Evolutionary conservation across 2,113 vertebrate genomes (phyloP).

Genomic region (Osmerus eperlanus): DNA sequence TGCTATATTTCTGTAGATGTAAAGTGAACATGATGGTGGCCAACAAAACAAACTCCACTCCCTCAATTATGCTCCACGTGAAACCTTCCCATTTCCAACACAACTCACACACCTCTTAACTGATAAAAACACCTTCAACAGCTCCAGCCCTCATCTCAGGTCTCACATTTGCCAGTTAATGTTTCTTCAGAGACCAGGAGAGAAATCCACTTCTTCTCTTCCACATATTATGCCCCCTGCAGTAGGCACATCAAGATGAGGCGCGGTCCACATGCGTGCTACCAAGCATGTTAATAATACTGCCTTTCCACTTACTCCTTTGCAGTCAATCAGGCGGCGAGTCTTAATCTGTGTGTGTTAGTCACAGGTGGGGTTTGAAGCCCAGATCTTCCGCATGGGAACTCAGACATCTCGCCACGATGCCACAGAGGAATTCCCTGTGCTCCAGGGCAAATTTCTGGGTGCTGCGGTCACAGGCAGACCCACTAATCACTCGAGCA

Average conservation of each 20-base stretch:
- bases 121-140: conserved; percentile 39
- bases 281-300: conserved; percentile 45
- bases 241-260: conserved; percentile 45
- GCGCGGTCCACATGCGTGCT: conserved; percentile 26
- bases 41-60: conserved; percentile 1
- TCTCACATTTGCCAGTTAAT: conserved; percentile 22
- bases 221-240: conserved; percentile 15
- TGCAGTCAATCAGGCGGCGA: too few relatives aligned
- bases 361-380: too few relatives aligned
- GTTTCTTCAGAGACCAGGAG: conserved; percentile 33
- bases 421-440: too few relatives aligned
- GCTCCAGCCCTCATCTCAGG: conserved; percentile 17
- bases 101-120: conserved; percentile 12
- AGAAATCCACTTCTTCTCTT: conserved; percentile 45
- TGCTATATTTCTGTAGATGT: too few relatives aligned
- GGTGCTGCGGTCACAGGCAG: too few relatives aligned
- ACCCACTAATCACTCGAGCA: too few relatives aligned
- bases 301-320: too few relatives aligned
- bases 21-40: conserved; percentile 13
- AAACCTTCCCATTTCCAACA: conserved; percentile 33
- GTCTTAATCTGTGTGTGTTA: too few relatives aligned
- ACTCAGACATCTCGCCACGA: too few relatives aligned
- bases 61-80: not conserved
- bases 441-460: too few relatives aligned
- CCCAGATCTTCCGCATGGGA: too few relatives aligned